Base-by-base conservation (phyloP, 2,888 invertebrate genomes). In the Zonitis immaculata region DNA sequence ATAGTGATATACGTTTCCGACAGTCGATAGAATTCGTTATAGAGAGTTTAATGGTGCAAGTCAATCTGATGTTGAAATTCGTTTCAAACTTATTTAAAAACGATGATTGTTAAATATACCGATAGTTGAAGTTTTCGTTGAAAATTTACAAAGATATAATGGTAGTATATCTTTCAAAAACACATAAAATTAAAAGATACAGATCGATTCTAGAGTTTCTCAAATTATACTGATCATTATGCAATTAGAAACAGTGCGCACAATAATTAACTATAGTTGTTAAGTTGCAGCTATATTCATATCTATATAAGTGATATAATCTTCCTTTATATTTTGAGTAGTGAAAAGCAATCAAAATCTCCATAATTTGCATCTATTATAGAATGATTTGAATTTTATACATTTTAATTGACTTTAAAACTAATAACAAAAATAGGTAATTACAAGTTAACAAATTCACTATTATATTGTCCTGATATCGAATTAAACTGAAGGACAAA, bases 401-500 rank as follows among this genome's bases (percentile, higher is more conserved):
- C 12, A 12, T 2, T 32, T 32, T 12, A n/a, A 30, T 30, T 12
- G n/a, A n/a, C n/a, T n/a, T n/a, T n/a, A n/a, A n/a, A n/a, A n/a
- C n/a, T n/a, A n/a, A n/a, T n/a, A n/a, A n/a, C n/a, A n/a, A n/a
- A n/a, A n/a, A n/a, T n/a, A n/a, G n/a, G n/a, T n/a, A n/a, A n/a
- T n/a, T n/a, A n/a, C n/a, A n/a, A n/a, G n/a, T n/a, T n/a, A n/a
- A n/a, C n/a, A n/a, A n/a, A n/a, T n/a, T n/a, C n/a, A n/a, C n/a
- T n/a, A n/a, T n/a, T n/a, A 32, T 14, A 32, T 16, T 32, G 14
- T 30, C 28, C 25, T 12, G 12, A 32, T 32, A 51, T 54, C 51
- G 45, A 28, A 44, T 55, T 49, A 49, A 46, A 42, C 51, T 55
- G n/a, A n/a, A 52, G 52, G 43, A 52, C 49, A 32, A 55, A 52